Evolutionary conservation across 1,140 invertebrate genomes (phyloP).

Genomic region (Drosophila ficusphila): DNA sequence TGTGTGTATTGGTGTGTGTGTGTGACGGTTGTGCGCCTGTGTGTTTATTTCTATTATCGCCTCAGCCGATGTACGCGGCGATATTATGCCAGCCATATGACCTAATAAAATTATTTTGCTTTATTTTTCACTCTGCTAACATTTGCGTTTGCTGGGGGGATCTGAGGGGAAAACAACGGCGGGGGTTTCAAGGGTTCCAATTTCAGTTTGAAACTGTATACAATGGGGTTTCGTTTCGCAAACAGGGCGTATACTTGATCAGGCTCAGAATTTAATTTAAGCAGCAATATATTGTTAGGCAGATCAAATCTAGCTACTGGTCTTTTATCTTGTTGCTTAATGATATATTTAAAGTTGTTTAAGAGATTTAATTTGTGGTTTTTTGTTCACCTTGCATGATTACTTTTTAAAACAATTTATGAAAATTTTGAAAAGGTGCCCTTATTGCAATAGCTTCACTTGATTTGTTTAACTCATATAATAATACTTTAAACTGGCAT

Average conservation of each 20-base stretch:
- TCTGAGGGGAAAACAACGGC: background rate
- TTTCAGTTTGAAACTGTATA: background rate
- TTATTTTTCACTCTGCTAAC: conserved; percentile 28
- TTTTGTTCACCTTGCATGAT: too few relatives aligned
- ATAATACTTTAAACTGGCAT: too few relatives aligned
- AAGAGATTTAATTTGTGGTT: too few relatives aligned
- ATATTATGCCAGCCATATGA: conserved; percentile 75
- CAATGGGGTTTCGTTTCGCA: background rate
- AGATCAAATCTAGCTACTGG: background rate
- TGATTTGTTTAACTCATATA: too few relatives aligned
- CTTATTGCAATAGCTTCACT: too few relatives aligned
- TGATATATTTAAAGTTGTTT: too few relatives aligned
- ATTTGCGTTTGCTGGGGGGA: conserved; percentile 16
- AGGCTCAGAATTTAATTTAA: background rate
- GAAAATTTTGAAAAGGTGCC: too few relatives aligned
- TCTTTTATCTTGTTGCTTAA: too few relatives aligned
- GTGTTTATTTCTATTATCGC: conserved; percentile 77
- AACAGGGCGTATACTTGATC: conserved; percentile 34
- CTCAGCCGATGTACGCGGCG: conserved; percentile 65
- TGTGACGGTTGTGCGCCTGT: conserved; percentile 37
- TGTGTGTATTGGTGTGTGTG: conserved; percentile 2
- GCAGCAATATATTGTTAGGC: too few relatives aligned
- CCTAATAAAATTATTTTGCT: conserved; percentile 71
- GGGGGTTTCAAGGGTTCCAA: background rate
- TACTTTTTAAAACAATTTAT: too few relatives aligned